These are phyloP conservation scores for Marronus borbonicus DNA, from an alignment of 2,888 invertebrate genomes.

Conservation along the genomic window DNA sequence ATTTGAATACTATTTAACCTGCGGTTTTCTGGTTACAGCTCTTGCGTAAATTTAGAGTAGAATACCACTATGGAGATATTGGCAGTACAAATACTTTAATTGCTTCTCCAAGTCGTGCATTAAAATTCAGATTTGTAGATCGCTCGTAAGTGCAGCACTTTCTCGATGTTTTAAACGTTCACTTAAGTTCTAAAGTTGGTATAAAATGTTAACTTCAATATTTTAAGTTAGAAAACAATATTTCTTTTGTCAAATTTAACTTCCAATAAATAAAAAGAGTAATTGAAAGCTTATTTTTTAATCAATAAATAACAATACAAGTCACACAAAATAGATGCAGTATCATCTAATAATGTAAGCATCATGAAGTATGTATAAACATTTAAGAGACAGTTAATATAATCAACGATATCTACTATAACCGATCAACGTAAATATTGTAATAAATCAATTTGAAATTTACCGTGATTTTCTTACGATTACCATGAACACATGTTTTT, in stretches of 20 bases:
- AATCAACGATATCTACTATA: background rate
- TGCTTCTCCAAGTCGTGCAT: slow-evolving; percentile 75
- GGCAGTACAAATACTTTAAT: slow-evolving; percentile 74
- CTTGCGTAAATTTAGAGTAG: slow-evolving; percentile 75
- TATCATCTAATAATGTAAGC: slow-evolving; percentile 48
- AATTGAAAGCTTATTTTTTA: slow-evolving; percentile 52
- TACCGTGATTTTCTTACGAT: slow-evolving; percentile 14
- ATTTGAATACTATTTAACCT: background rate
- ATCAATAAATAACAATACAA: slow-evolving; percentile 50
- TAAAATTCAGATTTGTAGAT: slow-evolving; percentile 78
- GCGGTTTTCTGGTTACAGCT: slow-evolving; percentile 69
- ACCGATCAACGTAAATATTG: background rate
- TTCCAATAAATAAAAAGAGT: slow-evolving; percentile 25
- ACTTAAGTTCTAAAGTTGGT: slow-evolving; percentile 36
- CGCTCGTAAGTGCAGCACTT: slow-evolving; percentile 63
- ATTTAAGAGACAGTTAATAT: slow-evolving; percentile 34
- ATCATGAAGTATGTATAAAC: slow-evolving; percentile 48
- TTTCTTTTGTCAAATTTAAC: background rate
- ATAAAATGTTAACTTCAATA: slow-evolving; percentile 2
- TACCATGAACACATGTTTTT: slow-evolving; percentile 33
- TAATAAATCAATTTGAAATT: slow-evolving; percentile 13
- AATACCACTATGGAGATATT: slow-evolving; percentile 80
- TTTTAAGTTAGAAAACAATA: background rate
- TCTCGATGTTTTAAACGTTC: slow-evolving; percentile 24
- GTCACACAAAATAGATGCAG: slow-evolving; percentile 52